Evolutionary conservation across 1,140 invertebrate species (phyloP).

Genomic region (Hypsibius dujardini): DNA sequence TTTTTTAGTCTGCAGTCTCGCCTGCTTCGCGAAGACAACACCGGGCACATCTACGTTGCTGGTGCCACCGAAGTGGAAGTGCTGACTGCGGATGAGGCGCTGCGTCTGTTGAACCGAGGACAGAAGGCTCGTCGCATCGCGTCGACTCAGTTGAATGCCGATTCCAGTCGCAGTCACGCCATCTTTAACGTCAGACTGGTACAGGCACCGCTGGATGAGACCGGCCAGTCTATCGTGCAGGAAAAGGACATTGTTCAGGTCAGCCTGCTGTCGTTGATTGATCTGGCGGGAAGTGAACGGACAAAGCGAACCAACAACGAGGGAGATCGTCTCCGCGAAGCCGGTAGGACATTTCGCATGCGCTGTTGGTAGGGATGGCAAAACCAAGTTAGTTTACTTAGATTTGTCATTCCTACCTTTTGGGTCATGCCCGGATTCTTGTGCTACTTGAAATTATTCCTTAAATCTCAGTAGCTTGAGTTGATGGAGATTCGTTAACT

Average conservation of each 20-base stretch:
- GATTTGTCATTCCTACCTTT: no score
- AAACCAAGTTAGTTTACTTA: no score
- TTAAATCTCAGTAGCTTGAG: no score
- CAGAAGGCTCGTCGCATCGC: conserved; percentile 66
- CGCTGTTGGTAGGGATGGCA: no score
- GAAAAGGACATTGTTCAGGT: conserved; percentile 24
- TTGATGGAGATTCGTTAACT: not conserved
- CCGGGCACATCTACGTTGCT: conserved; percentile 53
- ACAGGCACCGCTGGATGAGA: conserved; percentile 56
- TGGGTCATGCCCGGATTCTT: no score
- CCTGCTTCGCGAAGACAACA: conserved; percentile 19
- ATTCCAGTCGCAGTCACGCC: conserved; percentile 79
- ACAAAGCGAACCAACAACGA: conserved; percentile 60
- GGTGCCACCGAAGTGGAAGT: conserved; percentile 75
- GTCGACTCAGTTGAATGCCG: conserved; percentile 68
- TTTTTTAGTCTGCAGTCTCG: no score
- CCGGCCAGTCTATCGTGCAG: conserved; percentile 44
- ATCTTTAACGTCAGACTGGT: conserved; percentile 79
- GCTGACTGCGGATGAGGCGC: conserved; percentile 67
- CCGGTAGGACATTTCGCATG: conserved; percentile 28
- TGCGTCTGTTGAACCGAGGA: conserved; percentile 39
- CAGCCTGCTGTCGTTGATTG: conserved; percentile 30
- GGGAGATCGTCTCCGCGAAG: conserved; percentile 59
- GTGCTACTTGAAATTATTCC: no score
- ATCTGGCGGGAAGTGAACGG: conserved; percentile 82